Base-by-base conservation (phyloP, 2,888 invertebrate genomes). In the Cosmia trapezina region DNA sequence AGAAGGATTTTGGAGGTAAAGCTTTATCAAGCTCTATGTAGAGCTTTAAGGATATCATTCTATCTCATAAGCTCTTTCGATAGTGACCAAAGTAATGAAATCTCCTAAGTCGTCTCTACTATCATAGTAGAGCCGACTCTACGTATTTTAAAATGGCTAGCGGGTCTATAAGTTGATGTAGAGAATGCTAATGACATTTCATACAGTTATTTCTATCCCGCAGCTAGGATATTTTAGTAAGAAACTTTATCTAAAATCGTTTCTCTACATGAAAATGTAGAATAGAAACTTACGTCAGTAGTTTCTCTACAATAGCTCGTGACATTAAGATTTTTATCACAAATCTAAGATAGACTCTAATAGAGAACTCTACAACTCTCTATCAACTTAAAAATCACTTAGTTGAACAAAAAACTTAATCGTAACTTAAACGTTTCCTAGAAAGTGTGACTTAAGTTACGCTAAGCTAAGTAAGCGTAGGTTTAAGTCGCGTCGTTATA, bases 1-100 rank as follows among this genome's bases (percentile, higher is more conserved):
- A 87, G 90, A 87, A 86, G 89, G 92, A 93, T 94, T 95, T 93
- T 92, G 95, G 92, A 95, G 95, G 95, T 95, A 91, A 90, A 93
- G 72, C 78, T 75, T 78, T 70, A 56, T 5, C 64, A 68, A 68
- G 56, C 56, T 77, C 61, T 73, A 69, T 64, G 64, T 78, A 70
- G 70, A 60, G 64, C 49, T 61, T 61, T 70, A 63, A 72, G 53
- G 41, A 53, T 64, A 73, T 54, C 12, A 76, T 62, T 53, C 14
- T 64, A 19, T 22, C 8, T 19, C 28, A 37, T 22, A 60, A 54
- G 61, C 45, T 67, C n/a, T 51, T 43, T 76, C 7, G 41, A 60
- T 59, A 45, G 9, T 22, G 19, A 22, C 14, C 41, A 51, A 63
- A 63, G 33, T n/a, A 45, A 60, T 51, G 19, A 65, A 73, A 60